phyloP scores from a whole-genome alignment of 2,113 vertebrate genomes.

The Orientallactaga bullata region DNA sequence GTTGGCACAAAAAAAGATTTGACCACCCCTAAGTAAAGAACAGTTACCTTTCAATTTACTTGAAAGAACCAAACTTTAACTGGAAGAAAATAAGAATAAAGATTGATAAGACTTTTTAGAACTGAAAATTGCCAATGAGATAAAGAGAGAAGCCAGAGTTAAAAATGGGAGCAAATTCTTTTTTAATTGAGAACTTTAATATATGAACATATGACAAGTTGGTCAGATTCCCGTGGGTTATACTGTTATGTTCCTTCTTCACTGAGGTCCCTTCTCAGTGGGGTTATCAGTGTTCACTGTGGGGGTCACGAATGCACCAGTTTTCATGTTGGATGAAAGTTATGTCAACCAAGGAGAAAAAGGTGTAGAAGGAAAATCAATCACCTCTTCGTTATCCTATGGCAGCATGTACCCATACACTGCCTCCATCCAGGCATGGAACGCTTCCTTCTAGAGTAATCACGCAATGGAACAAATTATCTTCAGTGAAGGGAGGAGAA shows the following conservation, averaged over 20 bases:
- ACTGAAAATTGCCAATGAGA: not conserved
- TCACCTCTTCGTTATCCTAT: not conserved
- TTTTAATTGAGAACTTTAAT: too few species aligned
- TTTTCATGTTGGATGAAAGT: conserved; percentile 4
- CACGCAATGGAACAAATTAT: conserved; percentile 16
- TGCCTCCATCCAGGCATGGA: not conserved
- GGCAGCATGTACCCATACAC: not conserved
- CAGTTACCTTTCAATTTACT: conserved; percentile 34
- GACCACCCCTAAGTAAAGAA: conserved; percentile 9
- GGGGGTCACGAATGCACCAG: too few species aligned
- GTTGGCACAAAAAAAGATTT: conserved; percentile 28
- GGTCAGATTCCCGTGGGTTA: too few species aligned
- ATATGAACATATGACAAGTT: too few species aligned
- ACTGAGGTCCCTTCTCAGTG: too few species aligned
- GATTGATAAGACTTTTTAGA: not conserved
- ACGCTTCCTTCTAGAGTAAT: conserved; percentile 20
- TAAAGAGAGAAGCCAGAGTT: not conserved
- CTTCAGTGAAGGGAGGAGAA: not conserved
- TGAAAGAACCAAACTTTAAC: conserved; percentile 39
- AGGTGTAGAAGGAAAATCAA: not conserved
- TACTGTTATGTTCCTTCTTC: too few species aligned
- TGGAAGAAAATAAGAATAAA: not conserved
- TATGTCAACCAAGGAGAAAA: not conserved
- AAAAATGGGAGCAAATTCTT: not conserved
- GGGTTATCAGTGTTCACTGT: too few species aligned